phyloP scores from a whole-genome alignment of 2,888 invertebrate species.

The Drosophila nr. perissopoda region DNA sequence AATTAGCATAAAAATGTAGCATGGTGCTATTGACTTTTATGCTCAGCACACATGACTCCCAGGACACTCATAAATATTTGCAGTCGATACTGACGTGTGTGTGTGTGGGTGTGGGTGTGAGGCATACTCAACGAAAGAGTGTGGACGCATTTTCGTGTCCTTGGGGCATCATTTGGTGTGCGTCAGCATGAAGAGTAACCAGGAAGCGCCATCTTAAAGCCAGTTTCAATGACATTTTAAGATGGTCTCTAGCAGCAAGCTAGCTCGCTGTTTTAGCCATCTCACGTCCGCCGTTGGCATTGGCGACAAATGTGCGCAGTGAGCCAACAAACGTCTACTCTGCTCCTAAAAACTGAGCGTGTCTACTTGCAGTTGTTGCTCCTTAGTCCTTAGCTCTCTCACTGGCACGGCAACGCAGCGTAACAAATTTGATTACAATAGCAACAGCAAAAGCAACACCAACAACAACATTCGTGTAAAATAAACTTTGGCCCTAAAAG shows the following conservation, averaged over 20 bases:
- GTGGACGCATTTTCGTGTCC: constrained; percentile 59
- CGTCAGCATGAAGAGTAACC: constrained; percentile 28
- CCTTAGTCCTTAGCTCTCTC: constrained; percentile 6
- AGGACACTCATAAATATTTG: constrained; percentile 61
- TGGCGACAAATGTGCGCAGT: constrained; percentile 68
- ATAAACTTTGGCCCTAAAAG: constrained; percentile 39
- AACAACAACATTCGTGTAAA: constrained; percentile 10
- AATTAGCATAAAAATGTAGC: constrained; percentile 84
- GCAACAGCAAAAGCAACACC: constrained; percentile 34
- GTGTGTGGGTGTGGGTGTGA: background rate
- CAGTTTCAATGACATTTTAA: constrained; percentile 43
- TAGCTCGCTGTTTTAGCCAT: constrained; percentile 2
- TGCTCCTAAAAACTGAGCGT: constrained; percentile 14
- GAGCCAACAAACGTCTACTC: constrained; percentile 45
- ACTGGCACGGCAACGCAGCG: constrained; percentile 47
- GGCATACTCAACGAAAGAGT: constrained; percentile 14
- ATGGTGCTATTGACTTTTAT: constrained; percentile 49
- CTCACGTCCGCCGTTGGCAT: constrained; percentile 28
- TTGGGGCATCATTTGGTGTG: constrained; percentile 63
- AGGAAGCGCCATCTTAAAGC: constrained; percentile 42
- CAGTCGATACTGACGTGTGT: constrained; percentile 29
- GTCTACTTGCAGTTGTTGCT: constrained; percentile 33
- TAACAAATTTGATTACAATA: constrained; percentile 74
- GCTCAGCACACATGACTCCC: constrained; percentile 55
- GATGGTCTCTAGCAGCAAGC: constrained; percentile 16